Evolutionary conservation across 2,888 invertebrate genomes (phyloP), one percentile per base, ranked within the genome.

Genomic region (Cyclophora punctaria): DNA sequence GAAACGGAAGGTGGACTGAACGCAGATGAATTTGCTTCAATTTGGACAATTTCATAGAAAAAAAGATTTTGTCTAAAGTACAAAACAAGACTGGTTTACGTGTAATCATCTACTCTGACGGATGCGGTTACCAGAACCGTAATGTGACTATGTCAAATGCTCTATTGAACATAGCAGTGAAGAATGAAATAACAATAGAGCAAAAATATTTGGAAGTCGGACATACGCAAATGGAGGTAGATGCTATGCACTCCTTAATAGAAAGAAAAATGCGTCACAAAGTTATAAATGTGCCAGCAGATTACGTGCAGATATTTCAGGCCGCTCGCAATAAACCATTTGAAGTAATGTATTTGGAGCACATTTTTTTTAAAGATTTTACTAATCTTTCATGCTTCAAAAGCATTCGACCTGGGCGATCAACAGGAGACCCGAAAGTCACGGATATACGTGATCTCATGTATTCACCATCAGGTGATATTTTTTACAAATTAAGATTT

Each of bases 21-120:
- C 47, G 44, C 57, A 7, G 56, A 57, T 43, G 59, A 56, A 33
- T 59, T 59, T 57, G 52, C 57, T n/a, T 41, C 48, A 43, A 55
- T 58, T 42, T 55, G 48, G 47, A 20, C 44, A 7, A 46, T 44
- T 51, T 53, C 40, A 43, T 55, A 5, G 50, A 50, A 50, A 49
- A 48, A 5, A 44, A 51, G 4, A 34, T 52, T 47, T 35, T 45
- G 4, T 40, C 33, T 20, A 3, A 33, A 50, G 7, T 47, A 41
- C 43, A 41, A 5, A 49, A 34, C 33, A 51, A 41, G 44, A 44
- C 34, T 34, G 43, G 33, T 35, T 41, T 42, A 2, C 46, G 46
- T 5, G n/a, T 42, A 40, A 44, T 50, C 35, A 51, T 58, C 47
- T 52, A 56, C 35, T 45, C 47, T 34, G 48, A 53, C 49, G 49